Base-by-base conservation (phyloP, 2,797 vertebrate genomes). In the Sebastes matsubarae region DNA sequence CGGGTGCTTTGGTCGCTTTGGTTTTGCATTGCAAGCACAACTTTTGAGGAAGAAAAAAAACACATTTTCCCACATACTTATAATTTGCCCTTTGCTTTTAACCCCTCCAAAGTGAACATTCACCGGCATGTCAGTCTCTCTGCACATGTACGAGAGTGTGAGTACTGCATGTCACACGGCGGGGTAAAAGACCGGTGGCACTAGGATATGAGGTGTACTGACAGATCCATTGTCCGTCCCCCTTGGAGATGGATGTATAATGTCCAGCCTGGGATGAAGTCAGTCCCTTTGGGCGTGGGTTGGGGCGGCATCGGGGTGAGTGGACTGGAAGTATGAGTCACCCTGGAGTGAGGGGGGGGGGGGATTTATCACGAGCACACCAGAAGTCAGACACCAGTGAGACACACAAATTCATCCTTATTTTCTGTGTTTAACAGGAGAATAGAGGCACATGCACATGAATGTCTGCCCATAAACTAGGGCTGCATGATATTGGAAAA, bases 251-350 rank as follows among this genome's bases (percentile, higher is more conserved):
- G 66, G 60, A 85, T 68, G 46, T 29, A 50, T 73, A 52, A 77
- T 34, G 42, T n/a, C n/a, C 30, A 79, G 72, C 38, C 70, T 11
- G 10, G 6, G 42, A 86, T 88, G 78, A 79, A 86, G 82, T 83
- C 85, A 77, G 30, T 32, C 65, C 58, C 84, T 79, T 66, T 18
- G 64, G 80, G 78, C 3, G 5, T 42, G 54, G 75, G 79, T 20
- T 50, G 24, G 29, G 50, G 52, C 72, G 79, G 78, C 42, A 82
- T 79, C 77, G 3, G 70, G 42, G 59, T 55, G 75, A 83, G 80
- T 12, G 57, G 25, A 84, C 73, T 66, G 77, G 71, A 60, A 38
- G 46, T 29, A 38, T 82, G 79, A 79, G 72, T 82, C 83, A 81
- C 57, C 36, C 10, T 20, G 11, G 72, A 6, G 11, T 6, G 20